phyloP scores from a whole-genome alignment of 2,888 invertebrate species.

The Antheraea assamensis region DNA sequence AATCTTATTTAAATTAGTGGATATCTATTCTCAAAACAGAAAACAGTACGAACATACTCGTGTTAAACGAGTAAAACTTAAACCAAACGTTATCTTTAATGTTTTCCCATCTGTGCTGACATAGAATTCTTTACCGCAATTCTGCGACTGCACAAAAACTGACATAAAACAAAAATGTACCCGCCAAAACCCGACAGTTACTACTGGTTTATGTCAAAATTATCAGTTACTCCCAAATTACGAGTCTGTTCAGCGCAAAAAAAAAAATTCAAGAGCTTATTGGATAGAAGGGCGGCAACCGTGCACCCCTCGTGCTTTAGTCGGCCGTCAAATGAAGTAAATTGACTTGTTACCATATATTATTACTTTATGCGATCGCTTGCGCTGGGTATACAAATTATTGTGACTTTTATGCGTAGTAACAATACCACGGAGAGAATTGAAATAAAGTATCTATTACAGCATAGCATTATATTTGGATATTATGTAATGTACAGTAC shows the following conservation, averaged over 20 bases:
- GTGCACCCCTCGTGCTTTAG: conserved; percentile 46
- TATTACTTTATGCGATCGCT: conserved; percentile 47
- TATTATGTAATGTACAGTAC: too few relatives aligned
- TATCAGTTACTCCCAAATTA: conserved; percentile 75
- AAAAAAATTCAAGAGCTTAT: conserved; percentile 59
- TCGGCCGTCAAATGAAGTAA: conserved; percentile 50
- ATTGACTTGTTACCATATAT: conserved; percentile 76
- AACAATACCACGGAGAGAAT: background rate
- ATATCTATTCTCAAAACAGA: background rate
- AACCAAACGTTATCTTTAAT: background rate
- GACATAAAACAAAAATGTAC: conserved; percentile 70
- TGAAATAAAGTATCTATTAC: background rate
- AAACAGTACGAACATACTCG: background rate
- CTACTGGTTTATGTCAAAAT: conserved; percentile 79
- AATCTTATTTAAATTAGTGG: background rate
- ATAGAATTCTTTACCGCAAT: background rate
- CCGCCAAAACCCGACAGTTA: conserved; percentile 66
- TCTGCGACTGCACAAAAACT: conserved; percentile 49
- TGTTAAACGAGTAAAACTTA: background rate
- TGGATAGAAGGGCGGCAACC: conserved; percentile 49
- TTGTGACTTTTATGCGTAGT: conserved; percentile 25
- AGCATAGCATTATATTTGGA: too few relatives aligned
- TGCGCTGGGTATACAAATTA: conserved; percentile 1
- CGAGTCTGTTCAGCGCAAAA: conserved; percentile 66
- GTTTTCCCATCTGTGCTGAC: background rate